Base-by-base conservation (phyloP, 2,113 vertebrate species). In the Pachycephala philippinensis region DNA sequence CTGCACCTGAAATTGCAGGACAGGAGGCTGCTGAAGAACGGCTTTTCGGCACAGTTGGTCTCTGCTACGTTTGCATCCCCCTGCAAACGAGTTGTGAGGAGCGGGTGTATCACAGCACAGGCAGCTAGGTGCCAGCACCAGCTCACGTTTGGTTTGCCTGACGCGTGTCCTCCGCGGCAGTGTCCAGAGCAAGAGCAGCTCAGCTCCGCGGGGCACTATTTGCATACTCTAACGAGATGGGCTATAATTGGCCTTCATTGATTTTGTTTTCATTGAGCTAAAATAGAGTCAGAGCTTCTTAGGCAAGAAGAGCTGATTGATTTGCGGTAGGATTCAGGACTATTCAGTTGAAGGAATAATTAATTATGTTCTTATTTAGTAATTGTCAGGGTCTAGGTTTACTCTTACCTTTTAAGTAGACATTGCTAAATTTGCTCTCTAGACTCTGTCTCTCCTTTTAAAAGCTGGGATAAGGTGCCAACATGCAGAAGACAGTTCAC, bases 181-280 rank as follows among this genome's bases (percentile, higher is more conserved):
- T 42, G 84, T 74, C 64, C 69, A 37, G 52, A 76, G 93, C 89
- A 70, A 20, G 23, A 66, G 95, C 80, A 74, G 47, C 70, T 93
- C 91, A 69, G 96, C 97, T 96, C 27, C 79, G 54, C 54, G 84
- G 86, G 72, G 90, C 49, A 83, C 97, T 72, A 98, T 99, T 99
- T 99, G 97, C 99, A 98, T 99, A 97, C 97, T 96, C 98, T 99
- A 99, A 99, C 96, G 97, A 99, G 98, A 98, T 97, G 91, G 96
- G 96, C 97, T 98, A 90, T 99, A 99, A 99, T 99, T 99, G 98
- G 98, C 98, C 98, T 97, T 97, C 97, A 99, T 99, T 97, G 99
- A 99, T 99, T 98, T 98, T 98, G 95, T 98, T 99, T 98, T 99
- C 98, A 99, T 99, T 99, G 98, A 99, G 98, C 98, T 98, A 98